Evolutionary conservation across 2,797 vertebrate genomes (phyloP).

Genomic region (Anguilla marmorata): DNA sequence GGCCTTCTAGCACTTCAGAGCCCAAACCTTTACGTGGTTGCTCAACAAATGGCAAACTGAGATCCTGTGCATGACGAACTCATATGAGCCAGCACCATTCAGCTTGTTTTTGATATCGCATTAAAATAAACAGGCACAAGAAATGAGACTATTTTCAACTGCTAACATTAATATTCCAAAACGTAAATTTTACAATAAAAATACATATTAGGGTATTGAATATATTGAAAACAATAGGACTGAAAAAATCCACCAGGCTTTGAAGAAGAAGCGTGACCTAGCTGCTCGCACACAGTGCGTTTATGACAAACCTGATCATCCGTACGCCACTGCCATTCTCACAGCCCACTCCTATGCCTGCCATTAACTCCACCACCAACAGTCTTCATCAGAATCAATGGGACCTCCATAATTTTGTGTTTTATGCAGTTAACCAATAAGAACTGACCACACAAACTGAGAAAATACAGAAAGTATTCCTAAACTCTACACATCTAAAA

Average conservation of each 20-base stretch:
- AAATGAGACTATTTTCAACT: background rate
- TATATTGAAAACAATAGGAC: background rate
- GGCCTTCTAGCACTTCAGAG: constrained; percentile 14
- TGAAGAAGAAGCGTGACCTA: background rate
- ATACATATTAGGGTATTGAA: background rate
- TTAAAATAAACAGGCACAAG: background rate
- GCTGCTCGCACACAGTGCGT: background rate
- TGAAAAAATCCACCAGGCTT: background rate
- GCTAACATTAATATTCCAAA: background rate
- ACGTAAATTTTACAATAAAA: background rate
- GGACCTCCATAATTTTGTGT: background rate
- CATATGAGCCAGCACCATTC: background rate
- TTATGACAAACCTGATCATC: background rate
- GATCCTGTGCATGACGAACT: background rate
- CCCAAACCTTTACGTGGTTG: constrained; percentile 8
- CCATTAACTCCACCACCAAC: background rate
- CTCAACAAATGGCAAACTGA: background rate
- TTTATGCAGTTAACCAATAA: background rate
- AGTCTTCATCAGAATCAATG: background rate
- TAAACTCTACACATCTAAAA: background rate
- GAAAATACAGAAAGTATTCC: background rate
- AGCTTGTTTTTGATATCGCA: background rate
- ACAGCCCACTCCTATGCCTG: background rate
- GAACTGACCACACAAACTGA: background rate
- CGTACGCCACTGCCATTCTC: background rate